A percentile compares a stretch with the other conserved stretches of the same genome.
phyloP scores from a whole-genome alignment of 2,797 vertebrate genomes.

The Arctocebus calabarensis region DNA sequence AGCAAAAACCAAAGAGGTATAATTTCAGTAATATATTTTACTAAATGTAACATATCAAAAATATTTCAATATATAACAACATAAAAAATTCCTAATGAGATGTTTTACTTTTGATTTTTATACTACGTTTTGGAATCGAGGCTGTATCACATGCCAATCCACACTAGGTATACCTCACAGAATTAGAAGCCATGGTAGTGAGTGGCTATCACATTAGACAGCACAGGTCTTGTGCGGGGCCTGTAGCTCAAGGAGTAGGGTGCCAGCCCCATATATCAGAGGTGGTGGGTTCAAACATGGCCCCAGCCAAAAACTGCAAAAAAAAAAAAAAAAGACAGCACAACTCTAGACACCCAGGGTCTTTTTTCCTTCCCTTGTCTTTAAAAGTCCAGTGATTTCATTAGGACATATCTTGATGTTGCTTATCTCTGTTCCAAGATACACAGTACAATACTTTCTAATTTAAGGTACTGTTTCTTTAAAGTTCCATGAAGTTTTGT shows the following conservation, averaged over 20 bases:
- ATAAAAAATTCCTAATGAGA: background rate
- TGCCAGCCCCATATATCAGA: too few species aligned
- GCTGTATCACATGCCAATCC: too few species aligned
- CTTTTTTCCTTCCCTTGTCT: background rate
- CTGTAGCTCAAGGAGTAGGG: too few species aligned
- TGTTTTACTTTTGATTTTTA: background rate
- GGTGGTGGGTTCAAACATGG: too few species aligned
- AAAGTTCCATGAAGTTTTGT: background rate
- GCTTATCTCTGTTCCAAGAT: background rate
- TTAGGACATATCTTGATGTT: background rate
- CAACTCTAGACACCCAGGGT: background rate
- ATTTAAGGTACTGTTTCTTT: background rate
- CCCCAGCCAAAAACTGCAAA: too few species aligned
- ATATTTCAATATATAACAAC: background rate
- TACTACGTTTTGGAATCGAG: background rate
- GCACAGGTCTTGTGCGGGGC: too few species aligned
- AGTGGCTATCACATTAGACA: background rate
- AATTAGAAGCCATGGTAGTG: background rate
- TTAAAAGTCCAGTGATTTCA: background rate
- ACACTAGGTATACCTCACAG: background rate
- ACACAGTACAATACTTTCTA: background rate
- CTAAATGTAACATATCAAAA: background rate
- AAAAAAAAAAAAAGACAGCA: too few species aligned
- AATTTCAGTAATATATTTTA: background rate
- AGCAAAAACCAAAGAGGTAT: background rate